Evolutionary conservation across 2,888 invertebrate species (phyloP).

Genomic region (Germaria angustata): DNA sequence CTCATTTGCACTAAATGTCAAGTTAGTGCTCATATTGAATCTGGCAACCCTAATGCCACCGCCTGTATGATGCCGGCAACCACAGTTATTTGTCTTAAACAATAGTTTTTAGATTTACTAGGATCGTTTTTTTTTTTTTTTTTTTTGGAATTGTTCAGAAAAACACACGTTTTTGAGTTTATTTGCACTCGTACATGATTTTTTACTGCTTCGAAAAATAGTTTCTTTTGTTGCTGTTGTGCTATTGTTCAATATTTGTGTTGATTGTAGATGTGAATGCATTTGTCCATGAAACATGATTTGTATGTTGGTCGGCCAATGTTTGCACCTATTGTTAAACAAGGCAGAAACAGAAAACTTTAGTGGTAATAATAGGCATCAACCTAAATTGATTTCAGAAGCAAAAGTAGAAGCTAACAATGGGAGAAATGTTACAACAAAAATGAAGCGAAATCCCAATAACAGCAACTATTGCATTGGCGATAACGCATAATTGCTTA

Average conservation of each 20-base stretch:
- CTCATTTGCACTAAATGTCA: too few relatives aligned
- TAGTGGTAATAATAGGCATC: conserved; percentile 12
- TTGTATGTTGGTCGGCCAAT: conserved; percentile 45
- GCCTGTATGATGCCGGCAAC: background rate
- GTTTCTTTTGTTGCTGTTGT: conserved; percentile 13
- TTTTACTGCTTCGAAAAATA: background rate
- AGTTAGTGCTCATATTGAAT: too few relatives aligned
- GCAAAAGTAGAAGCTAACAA: background rate
- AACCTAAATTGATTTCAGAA: conserved; percentile 1
- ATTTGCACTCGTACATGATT: background rate
- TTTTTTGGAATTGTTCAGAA: background rate
- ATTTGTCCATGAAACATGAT: conserved; percentile 41
- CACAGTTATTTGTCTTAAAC: background rate
- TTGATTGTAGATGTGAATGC: conserved; percentile 27
- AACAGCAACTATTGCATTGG: conserved; percentile 23
- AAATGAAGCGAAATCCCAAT: conserved; percentile 11
- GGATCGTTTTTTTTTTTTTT: background rate
- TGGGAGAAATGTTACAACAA: conserved; percentile 22
- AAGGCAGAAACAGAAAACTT: background rate
- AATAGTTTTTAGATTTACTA: background rate
- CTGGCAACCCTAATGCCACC: background rate
- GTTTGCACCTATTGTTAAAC: conserved; percentile 53
- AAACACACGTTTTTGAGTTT: conserved; percentile 45
- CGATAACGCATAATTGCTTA: conserved; percentile 8
- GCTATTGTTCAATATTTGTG: background rate